Evolutionary conservation across 2,113 vertebrate species (phyloP).

Genomic region (Menidia beryllina): DNA sequence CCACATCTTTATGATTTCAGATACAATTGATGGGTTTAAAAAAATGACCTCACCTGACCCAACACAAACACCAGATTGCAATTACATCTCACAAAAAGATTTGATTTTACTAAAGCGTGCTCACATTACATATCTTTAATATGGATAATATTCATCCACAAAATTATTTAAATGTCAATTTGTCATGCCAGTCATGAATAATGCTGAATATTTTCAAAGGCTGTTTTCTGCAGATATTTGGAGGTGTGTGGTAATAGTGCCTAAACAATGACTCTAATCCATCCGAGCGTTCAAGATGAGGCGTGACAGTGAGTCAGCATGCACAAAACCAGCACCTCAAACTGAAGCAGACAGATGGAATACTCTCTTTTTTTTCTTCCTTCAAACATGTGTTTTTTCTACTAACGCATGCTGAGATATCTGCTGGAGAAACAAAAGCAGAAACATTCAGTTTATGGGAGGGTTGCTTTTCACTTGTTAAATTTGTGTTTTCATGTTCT

Average conservation of each 20-base stretch:
- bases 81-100: constrained; percentile 3
- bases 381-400: background rate
- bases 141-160: background rate
- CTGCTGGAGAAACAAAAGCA: background rate
- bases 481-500: background rate
- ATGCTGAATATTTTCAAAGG: background rate
- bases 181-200: background rate
- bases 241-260: background rate
- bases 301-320: constrained; percentile 9
- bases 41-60: background rate
- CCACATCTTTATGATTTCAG: no score
- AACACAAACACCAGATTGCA: background rate
- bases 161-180: background rate
- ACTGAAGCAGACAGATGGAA: background rate
- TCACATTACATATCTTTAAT: background rate
- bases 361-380: background rate
- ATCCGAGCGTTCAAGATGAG: background rate
- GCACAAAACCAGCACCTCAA: background rate
- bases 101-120: background rate
- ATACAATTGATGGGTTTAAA: no score
- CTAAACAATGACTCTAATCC: background rate
- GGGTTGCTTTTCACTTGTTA: background rate
- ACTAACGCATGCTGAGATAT: no score
- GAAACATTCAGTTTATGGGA: background rate
- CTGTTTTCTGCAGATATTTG: background rate